A percentile compares a stretch with the other conserved stretches of the same genome.
These are phyloP conservation scores for Aphaenogaster rudis DNA, from an alignment of 1,140 invertebrate species.

Conservation along the genomic window DNA sequence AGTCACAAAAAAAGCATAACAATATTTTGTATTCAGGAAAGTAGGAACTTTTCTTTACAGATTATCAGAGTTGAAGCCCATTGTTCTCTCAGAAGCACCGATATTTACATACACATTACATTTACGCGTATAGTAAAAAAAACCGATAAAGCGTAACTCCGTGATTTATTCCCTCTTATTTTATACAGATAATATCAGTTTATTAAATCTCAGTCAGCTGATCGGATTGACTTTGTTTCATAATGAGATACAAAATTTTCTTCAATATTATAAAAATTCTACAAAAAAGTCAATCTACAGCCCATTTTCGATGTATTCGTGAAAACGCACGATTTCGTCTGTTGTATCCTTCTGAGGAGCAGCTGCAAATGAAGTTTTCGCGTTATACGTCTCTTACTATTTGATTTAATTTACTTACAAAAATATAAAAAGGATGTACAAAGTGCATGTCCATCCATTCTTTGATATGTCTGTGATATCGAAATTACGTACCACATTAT, in stretches of 20 bases:
- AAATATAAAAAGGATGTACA: neutral
- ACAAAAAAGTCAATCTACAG: conserved; percentile 74
- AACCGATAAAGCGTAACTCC: neutral
- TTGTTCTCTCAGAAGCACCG: neutral
- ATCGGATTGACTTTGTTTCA: conserved; percentile 51
- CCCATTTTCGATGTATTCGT: conserved; percentile 69
- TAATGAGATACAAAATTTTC: conserved; percentile 61
- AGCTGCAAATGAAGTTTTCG: conserved; percentile 74
- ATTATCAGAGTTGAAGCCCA: neutral
- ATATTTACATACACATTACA: neutral
- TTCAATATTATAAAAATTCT: conserved; percentile 29
- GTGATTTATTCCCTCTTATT: neutral
- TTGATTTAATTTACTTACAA: conserved; percentile 37
- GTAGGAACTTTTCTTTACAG: neutral
- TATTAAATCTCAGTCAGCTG: conserved; percentile 20
- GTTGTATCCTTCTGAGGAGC: conserved; percentile 79
- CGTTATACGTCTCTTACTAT: neutral
- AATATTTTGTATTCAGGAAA: conserved; percentile 18
- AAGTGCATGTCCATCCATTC: neutral
- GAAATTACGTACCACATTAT: conserved; percentile 79
- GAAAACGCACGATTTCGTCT: conserved; percentile 77
- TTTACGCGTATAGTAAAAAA: neutral
- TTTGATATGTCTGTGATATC: neutral
- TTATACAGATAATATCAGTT: neutral
- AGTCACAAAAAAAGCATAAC: conserved; percentile 39